Conservation (phyloP, 2,888 invertebrate genomes). For the Troides oblongomaculatus region DNA sequence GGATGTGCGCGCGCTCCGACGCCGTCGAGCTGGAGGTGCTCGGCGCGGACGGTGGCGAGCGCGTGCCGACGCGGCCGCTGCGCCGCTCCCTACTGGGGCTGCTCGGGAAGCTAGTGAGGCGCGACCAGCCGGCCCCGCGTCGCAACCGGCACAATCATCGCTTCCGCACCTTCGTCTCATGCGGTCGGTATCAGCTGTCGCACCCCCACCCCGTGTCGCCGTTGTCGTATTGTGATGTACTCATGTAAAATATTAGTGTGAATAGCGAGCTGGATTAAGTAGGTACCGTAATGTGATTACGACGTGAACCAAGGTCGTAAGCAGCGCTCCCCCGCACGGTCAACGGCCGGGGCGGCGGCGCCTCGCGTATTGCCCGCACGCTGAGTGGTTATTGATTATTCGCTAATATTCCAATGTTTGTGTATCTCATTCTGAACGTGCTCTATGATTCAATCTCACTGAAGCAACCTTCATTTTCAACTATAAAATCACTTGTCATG, state of each 20-base stretch:
- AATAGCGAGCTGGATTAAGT: not conserved
- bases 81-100: conserved; percentile 84
- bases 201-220: not conserved
- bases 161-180: conserved; percentile 75
- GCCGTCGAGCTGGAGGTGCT: conserved; percentile 89
- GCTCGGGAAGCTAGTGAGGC: conserved; percentile 82
- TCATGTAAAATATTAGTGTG: not conserved
- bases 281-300: conserved; percentile 30
- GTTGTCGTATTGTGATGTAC: not conserved
- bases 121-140: conserved; percentile 71
- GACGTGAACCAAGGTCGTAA: conserved; percentile 59
- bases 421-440: not conserved
- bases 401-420: conserved; percentile 50
- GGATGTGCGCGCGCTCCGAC: conserved; percentile 89
- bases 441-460: not conserved
- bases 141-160: conserved; percentile 80
- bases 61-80: conserved; percentile 85
- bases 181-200: conserved; percentile 59
- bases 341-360: conserved; percentile 67
- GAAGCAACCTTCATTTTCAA: conserved; percentile 11
- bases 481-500: conserved; percentile 21
- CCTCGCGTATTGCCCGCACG: conserved; percentile 57
- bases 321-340: conserved; percentile 66
- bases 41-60: conserved; percentile 88
- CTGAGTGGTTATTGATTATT: conserved; percentile 66